Evolutionary conservation across 2,888 invertebrate species (phyloP).

Genomic region (Macaria liturata): DNA sequence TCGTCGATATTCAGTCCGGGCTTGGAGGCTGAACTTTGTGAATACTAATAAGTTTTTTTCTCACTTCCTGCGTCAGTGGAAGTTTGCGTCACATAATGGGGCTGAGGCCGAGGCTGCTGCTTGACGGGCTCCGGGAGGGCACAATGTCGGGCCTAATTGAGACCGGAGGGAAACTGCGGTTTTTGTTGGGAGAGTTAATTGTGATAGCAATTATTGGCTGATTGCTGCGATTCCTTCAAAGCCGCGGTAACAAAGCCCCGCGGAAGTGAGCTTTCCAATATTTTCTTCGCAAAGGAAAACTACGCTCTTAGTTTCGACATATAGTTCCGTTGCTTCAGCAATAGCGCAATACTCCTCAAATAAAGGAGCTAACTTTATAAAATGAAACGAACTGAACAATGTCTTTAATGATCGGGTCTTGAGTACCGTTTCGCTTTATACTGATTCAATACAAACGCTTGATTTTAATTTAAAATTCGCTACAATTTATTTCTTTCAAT

Average conservation of each 20-base stretch:
- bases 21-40: slow-evolving; percentile 7
- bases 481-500: no score
- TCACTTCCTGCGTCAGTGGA: slow-evolving; percentile 11
- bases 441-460: background rate
- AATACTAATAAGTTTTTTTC: slow-evolving; percentile 19
- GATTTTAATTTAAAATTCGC: background rate
- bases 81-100: slow-evolving; percentile 20
- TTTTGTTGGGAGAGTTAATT: slow-evolving; percentile 23
- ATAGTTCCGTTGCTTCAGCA: slow-evolving; percentile 2
- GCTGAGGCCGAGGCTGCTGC: slow-evolving; percentile 5
- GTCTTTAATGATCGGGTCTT: slow-evolving; percentile 4
- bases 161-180: slow-evolving; percentile 20
- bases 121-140: slow-evolving; percentile 14
- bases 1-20: slow-evolving; percentile 3
- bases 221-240: slow-evolving; percentile 18
- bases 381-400: background rate
- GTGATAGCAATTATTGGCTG: slow-evolving; percentile 24
- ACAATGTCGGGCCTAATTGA: slow-evolving; percentile 23
- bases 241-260: slow-evolving; percentile 12
- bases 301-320: slow-evolving; percentile 7
- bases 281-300: slow-evolving; percentile 9
- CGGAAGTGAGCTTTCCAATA: slow-evolving; percentile 15
- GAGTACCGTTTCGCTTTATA: slow-evolving; percentile 1
- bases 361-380: slow-evolving; percentile 4
- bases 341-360: slow-evolving; percentile 4